phyloP scores from a whole-genome alignment of 2,797 vertebrate species.

The Pelobates cultripes region DNA sequence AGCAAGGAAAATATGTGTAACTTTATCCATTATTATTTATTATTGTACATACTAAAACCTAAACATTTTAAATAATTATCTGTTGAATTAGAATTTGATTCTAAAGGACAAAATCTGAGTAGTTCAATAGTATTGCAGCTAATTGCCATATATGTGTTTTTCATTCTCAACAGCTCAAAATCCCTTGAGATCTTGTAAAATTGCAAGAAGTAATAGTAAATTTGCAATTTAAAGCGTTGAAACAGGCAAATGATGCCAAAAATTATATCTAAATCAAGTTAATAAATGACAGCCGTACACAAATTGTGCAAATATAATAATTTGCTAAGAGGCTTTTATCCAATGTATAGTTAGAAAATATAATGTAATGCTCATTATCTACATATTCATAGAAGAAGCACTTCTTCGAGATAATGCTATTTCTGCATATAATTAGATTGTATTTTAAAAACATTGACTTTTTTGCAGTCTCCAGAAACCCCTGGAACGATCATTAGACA shows the following conservation, averaged over 20 bases:
- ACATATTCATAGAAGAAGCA: background rate
- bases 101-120: background rate
- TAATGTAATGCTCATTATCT: background rate
- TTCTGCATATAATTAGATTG: constrained; percentile 4
- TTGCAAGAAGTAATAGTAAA: background rate
- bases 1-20: no score
- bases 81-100: background rate
- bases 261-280: background rate
- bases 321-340: background rate
- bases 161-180: background rate
- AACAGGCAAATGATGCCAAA: background rate
- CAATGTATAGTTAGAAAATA: background rate
- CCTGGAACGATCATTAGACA: constrained; percentile 1
- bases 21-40: no score
- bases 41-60: no score
- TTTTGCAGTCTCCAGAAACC: background rate
- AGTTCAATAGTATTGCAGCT: background rate
- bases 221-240: background rate
- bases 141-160: background rate
- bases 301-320: background rate
- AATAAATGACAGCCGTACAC: background rate
- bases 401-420: background rate
- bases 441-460: constrained; percentile 9
- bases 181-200: background rate
- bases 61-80: no score